These are phyloP conservation scores for Setipinna tenuifilis DNA, from an alignment of 2,797 vertebrate genomes.

Conservation along the genomic window DNA sequence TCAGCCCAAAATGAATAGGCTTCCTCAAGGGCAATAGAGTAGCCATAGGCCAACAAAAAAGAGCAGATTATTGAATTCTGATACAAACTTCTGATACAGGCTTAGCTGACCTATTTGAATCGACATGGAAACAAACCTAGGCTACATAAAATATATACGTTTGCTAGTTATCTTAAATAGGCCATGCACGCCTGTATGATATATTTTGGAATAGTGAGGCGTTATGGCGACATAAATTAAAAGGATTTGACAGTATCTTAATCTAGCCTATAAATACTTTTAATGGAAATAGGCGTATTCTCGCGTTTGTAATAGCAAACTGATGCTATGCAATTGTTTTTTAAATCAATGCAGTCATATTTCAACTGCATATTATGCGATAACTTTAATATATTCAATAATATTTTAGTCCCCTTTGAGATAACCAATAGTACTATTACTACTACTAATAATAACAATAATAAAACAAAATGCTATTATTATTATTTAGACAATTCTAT, in stretches of 20 bases:
- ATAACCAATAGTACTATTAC: too few relatives aligned
- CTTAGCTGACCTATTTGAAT: not conserved
- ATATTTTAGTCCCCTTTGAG: not conserved
- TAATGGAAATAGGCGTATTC: not conserved
- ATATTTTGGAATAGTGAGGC: too few relatives aligned
- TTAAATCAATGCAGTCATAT: too few relatives aligned
- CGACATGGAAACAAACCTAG: not conserved
- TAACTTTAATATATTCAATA: too few relatives aligned
- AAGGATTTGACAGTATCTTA: not conserved
- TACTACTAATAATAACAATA: not conserved
- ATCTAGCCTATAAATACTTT: not conserved
- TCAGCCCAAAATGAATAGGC: slow-evolving; percentile 57
- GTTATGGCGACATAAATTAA: not conserved
- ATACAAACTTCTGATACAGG: slow-evolving; percentile 3
- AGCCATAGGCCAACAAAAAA: slow-evolving; percentile 11
- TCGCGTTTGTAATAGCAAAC: not conserved
- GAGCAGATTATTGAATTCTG: slow-evolving; percentile 27
- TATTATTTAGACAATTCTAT: not conserved
- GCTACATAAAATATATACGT: not conserved
- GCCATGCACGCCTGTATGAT: not conserved
- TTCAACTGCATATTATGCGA: too few relatives aligned
- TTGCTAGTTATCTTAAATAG: too few relatives aligned
- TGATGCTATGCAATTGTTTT: not conserved
- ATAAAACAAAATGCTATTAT: not conserved
- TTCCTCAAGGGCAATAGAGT: slow-evolving; percentile 39